These are phyloP conservation scores for Drosophila subobscura DNA, from an alignment of 1,140 invertebrate genomes.

Conservation along the genomic window DNA sequence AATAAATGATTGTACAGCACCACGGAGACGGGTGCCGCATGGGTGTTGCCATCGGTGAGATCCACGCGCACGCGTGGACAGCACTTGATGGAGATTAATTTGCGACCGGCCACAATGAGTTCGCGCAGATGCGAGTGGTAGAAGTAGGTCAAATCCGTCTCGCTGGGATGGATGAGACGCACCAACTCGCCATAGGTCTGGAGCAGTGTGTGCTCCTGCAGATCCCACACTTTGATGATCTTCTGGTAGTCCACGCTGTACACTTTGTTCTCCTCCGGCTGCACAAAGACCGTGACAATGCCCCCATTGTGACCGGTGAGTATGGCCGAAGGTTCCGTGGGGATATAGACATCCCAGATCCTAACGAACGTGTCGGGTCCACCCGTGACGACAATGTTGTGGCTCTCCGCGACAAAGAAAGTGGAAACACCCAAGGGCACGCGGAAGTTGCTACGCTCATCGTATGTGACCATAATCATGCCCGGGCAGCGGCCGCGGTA, in stretches of 20 bases:
- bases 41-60: constrained; percentile 88
- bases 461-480: constrained; percentile 60
- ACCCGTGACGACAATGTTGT: constrained; percentile 87
- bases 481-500: constrained; percentile 71
- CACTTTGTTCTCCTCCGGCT: constrained; percentile 88
- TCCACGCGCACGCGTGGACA: constrained; percentile 86
- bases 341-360: constrained; percentile 91
- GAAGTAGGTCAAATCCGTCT: constrained; percentile 85
- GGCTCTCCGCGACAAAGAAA: constrained; percentile 85
- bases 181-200: constrained; percentile 87
- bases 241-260: constrained; percentile 88
- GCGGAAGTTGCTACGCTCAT: constrained; percentile 64
- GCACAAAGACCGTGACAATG: constrained; percentile 87
- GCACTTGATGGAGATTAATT: constrained; percentile 86
- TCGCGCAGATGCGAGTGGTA: constrained; percentile 87
- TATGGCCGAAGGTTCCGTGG: constrained; percentile 86
- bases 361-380: constrained; percentile 89
- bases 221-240: constrained; percentile 89
- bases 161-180: constrained; percentile 85
- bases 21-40: constrained; percentile 86
- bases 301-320: constrained; percentile 89
- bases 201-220: constrained; percentile 84
- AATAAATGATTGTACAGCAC: constrained; percentile 89
- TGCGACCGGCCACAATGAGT: constrained; percentile 86
- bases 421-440: constrained; percentile 84